Evolutionary conservation across 2,113 vertebrate genomes (phyloP).

Genomic region (Takifugu bimaculatus): DNA sequence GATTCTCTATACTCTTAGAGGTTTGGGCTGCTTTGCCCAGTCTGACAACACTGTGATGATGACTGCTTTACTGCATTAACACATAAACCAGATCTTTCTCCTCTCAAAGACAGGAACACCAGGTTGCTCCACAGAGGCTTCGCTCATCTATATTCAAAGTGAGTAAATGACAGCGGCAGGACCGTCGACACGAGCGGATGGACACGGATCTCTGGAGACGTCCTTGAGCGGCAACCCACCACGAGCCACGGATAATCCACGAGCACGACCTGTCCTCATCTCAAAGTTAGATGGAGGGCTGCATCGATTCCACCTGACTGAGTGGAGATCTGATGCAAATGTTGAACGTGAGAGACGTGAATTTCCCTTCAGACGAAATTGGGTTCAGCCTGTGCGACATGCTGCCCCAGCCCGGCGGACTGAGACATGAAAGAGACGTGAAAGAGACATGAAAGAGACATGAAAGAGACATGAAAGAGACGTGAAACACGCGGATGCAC

Average conservation of each 20-base stretch:
- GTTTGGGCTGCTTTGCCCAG: too few species aligned
- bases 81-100: too few species aligned
- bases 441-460: background rate
- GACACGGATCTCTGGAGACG: constrained; percentile 70
- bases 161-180: constrained; percentile 9
- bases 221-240: constrained; percentile 47
- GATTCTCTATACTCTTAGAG: too few species aligned
- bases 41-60: too few species aligned
- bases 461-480: constrained; percentile 3
- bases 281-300: constrained; percentile 90
- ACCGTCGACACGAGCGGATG: constrained; percentile 39
- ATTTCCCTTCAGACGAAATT: constrained; percentile 91
- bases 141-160: too few species aligned
- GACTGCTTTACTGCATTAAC: too few species aligned
- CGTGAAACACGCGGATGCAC: constrained; percentile 20
- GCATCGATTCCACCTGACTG: constrained; percentile 90
- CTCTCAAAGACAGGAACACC: too few species aligned
- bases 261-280: constrained; percentile 82
- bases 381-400: constrained; percentile 89
- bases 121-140: too few species aligned
- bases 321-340: constrained; percentile 91
- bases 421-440: constrained; percentile 47
- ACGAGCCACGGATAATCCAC: constrained; percentile 66
- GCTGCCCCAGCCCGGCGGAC: constrained; percentile 84
- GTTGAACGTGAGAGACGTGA: constrained; percentile 65